Base-by-base conservation (phyloP, 2,113 vertebrate genomes). In the Jacana jacana region DNA sequence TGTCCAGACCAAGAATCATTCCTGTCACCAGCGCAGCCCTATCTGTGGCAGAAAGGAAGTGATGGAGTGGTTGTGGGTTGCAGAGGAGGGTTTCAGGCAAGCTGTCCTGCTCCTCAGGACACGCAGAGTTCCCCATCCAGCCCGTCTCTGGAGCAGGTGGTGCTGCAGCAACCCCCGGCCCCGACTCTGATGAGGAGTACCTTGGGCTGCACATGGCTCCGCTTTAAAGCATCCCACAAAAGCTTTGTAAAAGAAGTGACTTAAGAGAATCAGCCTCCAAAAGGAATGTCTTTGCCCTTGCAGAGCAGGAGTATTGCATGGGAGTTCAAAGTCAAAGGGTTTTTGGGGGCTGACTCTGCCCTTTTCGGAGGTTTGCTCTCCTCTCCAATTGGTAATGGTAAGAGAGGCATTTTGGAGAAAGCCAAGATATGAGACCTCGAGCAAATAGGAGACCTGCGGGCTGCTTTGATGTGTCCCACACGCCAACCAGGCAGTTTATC, bases 381-480 rank as follows among this genome's bases (percentile, higher is more conserved):
- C 52, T 95, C 42, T 88, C 44, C 54, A 85, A 39, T 58, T 89
- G 79, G 78, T 83, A n/a, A 37, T 49, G 71, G 81, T 73, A 68
- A 75, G 64, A 78, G 82, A 71, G 57, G 57, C 70, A 69, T 85
- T 61, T 68, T 91, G 70, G 28, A 85, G 48, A 86, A 84, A 91
- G 58, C 48, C 77, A 91, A 70, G 80, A 76, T 81, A 49, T 9
- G 27, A 72, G 80, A 76, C 73, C 55, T 92, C 42, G 55, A 79
- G 92, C 28, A 86, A 84, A 76, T 4, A 52, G 63, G 72, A 79
- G 73, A 86, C 65, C 64, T 61, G 33, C 0, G 37, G 80, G 55
- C 44, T 92, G 86, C 75, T 89, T 58, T 88, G 85, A 86, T 94
- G 72, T 77, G 70, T 95, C 60, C 82, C 55, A 75, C 33, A 46